phyloP scores from a whole-genome alignment of 2,113 vertebrate species.

The Elephas maximus region DNA sequence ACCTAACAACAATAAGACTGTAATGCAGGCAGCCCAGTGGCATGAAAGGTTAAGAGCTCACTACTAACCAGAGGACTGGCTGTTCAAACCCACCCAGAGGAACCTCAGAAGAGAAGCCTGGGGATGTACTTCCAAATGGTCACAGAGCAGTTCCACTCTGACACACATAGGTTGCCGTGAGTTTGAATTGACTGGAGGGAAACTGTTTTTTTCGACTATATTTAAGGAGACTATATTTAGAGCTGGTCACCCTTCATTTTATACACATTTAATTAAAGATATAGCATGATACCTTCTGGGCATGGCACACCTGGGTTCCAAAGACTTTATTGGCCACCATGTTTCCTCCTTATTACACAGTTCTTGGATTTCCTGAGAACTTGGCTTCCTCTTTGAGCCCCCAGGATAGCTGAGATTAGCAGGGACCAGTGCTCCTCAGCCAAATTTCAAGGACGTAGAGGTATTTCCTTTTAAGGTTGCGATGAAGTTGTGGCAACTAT shows the following conservation, averaged over 20 bases:
- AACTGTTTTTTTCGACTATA: background rate
- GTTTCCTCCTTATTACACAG: background rate
- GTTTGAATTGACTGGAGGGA: background rate
- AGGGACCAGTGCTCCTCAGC: background rate
- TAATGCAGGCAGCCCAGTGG: no score
- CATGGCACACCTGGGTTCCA: background rate
- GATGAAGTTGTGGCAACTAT: background rate
- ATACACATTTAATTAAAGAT: conserved; percentile 43
- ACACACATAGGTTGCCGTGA: background rate
- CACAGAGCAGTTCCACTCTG: background rate
- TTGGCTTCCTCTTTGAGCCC: background rate
- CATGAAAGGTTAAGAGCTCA: background rate
- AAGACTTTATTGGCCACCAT: background rate
- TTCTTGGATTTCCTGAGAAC: conserved; percentile 49
- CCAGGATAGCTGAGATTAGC: background rate
- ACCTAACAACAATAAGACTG: background rate
- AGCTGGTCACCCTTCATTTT: conserved; percentile 35
- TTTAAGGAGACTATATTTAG: background rate
- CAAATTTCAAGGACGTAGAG: conserved; percentile 11
- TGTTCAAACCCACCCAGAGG: background rate
- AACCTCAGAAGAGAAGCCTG: background rate
- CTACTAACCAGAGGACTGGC: background rate
- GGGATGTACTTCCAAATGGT: background rate
- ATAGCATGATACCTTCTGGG: background rate
- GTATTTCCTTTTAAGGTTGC: background rate